Percentiles rank a stretch among this genome's conserved stretches.
Conservation (phyloP, 2,888 invertebrate species). For the Epirrhoe tristata region DNA sequence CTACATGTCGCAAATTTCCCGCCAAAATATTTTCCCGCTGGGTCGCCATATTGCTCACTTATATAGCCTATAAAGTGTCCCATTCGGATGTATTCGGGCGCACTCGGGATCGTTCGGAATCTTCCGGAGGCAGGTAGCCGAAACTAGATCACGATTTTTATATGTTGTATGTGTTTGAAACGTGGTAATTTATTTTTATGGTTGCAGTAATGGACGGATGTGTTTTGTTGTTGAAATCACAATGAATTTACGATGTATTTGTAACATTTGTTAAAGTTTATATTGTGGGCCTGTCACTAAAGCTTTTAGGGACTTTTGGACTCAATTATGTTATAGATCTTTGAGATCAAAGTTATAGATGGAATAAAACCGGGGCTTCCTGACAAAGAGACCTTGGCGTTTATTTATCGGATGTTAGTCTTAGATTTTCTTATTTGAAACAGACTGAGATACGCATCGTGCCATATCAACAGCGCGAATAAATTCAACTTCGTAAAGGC, state of each 20-base stretch:
- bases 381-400: neutral
- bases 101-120: conserved; percentile 30
- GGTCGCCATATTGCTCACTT: conserved; percentile 66
- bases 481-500: neutral
- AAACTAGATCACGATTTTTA: conserved; percentile 43
- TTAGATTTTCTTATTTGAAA: neutral
- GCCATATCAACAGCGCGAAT: neutral
- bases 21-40: conserved; percentile 58
- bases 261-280: conserved; percentile 25
- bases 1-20: conserved; percentile 38
- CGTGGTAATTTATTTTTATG: conserved; percentile 40
- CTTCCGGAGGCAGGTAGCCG: conserved; percentile 38
- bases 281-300: conserved; percentile 19
- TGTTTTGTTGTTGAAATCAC: conserved; percentile 36
- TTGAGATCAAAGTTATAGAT: neutral
- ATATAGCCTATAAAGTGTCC: conserved; percentile 67
- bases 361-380: neutral
- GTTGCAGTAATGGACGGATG: conserved; percentile 34
- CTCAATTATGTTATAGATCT: conserved; percentile 10
- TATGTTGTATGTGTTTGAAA: conserved; percentile 34
- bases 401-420: neutral
- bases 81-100: conserved; percentile 45
- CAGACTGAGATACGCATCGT: neutral
- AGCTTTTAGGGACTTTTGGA: conserved; percentile 16
- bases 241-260: conserved; percentile 30